Conservation (phyloP, 2,797 vertebrate genomes). For the Acanthiza pusilla region DNA sequence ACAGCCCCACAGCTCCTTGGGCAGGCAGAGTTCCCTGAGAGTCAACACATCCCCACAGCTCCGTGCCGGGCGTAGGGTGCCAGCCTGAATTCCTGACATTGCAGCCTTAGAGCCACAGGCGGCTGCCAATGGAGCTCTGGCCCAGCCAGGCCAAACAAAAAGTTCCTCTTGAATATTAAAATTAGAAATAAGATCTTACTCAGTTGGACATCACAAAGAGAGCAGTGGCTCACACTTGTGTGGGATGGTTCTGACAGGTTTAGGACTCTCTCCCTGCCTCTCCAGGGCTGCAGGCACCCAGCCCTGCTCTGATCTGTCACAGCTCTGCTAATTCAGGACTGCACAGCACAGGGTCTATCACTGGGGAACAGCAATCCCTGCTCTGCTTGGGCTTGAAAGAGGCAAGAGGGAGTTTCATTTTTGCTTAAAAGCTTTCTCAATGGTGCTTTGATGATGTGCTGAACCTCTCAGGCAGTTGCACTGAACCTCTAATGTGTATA, state of each 20-base stretch:
- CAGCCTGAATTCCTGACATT: slow-evolving; percentile 54
- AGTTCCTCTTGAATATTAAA: slow-evolving; percentile 51
- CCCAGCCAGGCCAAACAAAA: slow-evolving; percentile 59
- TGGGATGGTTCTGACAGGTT: background rate
- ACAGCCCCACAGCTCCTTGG: background rate
- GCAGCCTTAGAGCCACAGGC: background rate
- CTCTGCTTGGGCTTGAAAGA: background rate
- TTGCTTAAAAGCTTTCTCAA: background rate
- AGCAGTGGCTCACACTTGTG: background rate
- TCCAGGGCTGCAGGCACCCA: background rate
- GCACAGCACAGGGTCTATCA: background rate
- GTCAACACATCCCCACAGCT: background rate
- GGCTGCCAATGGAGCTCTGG: slow-evolving; percentile 22
- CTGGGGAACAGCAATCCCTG: background rate
- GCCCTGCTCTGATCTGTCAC: background rate
- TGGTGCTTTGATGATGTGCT: background rate
- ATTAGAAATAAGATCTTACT: slow-evolving; percentile 48
- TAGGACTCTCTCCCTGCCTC: background rate
- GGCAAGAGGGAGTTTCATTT: background rate
- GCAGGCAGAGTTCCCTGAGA: slow-evolving; percentile 2
- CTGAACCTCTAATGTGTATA: background rate
- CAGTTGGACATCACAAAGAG: background rate
- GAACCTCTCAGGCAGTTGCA: background rate
- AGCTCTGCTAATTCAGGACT: background rate
- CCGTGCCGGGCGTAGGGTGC: background rate